Evolutionary conservation across 1,140 invertebrate genomes (phyloP).

Genomic region (Zelostemma sp.): DNA sequence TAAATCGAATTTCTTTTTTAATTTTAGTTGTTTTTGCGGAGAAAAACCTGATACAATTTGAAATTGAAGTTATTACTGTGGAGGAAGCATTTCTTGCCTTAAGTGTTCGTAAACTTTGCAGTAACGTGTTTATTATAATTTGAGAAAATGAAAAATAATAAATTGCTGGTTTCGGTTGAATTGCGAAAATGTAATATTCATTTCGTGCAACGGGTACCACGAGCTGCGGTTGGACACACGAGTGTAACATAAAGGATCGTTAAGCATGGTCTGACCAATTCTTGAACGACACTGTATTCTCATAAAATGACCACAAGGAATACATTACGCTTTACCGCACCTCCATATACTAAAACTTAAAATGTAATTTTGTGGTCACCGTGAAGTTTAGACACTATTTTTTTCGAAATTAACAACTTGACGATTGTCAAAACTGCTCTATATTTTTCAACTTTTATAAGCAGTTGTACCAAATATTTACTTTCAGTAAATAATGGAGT

Average conservation of each 20-base stretch:
- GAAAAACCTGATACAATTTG: too few species aligned
- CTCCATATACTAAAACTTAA: constrained; percentile 20
- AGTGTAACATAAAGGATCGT: constrained; percentile 49
- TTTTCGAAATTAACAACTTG: background rate
- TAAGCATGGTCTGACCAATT: constrained; percentile 50
- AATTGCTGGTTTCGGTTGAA: constrained; percentile 30
- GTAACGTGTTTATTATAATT: too few species aligned
- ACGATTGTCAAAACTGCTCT: too few species aligned
- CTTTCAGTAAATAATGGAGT: too few species aligned
- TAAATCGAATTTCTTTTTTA: too few species aligned
- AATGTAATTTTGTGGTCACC: constrained; percentile 32
- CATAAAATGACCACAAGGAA: constrained; percentile 57
- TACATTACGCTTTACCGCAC: constrained; percentile 23
- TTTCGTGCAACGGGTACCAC: constrained; percentile 18
- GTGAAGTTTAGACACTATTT: constrained; percentile 16
- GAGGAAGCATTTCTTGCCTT: too few species aligned
- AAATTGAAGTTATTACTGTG: too few species aligned
- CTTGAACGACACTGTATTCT: constrained; percentile 17
- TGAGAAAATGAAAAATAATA: too few species aligned
- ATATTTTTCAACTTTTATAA: too few species aligned
- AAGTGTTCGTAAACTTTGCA: too few species aligned
- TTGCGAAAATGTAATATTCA: constrained; percentile 25
- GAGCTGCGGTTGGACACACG: constrained; percentile 54
- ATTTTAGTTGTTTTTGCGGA: too few species aligned
- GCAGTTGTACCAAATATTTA: too few species aligned